Evolutionary conservation across 2,113 vertebrate species (phyloP), one percentile per base, ranked within the genome.

Genomic region (Cathartes aura): DNA sequence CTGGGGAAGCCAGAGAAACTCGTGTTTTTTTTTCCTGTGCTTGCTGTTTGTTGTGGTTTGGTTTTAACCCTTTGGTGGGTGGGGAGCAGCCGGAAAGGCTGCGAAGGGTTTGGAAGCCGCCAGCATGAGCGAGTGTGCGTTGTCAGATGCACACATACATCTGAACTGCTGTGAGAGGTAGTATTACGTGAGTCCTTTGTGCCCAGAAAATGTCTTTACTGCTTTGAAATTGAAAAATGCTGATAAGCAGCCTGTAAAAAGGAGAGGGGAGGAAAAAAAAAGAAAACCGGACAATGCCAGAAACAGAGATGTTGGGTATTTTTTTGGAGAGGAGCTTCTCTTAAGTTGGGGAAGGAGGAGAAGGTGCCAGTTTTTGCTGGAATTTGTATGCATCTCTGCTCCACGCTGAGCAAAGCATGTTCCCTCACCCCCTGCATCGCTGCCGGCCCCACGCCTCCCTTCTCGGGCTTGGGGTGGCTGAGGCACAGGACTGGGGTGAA

Each of bases 1-100:
- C 60, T 90, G 79, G 80, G 50, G 53, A 94, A 97, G 80, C 95
- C 81, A 3, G 80, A 93, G 89, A 82, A 96, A 97, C 96, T 97
- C 81, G 20, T 83, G 90, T 24, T 45, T 48, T 74, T 48, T 74
- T 36, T 10, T 21, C 40, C 58, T 56, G 76, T 72, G 82, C 67
- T 94, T 60, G 34, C 67, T 92, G 91, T 89, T 95, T 97, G 95
- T 96, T 97, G 94, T 97, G 94, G 91, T 97, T 97, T 96, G 83
- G 80, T 95, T 96, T 93, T 95, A 97, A 96, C 94, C 92, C 96
- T 93, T 90, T 71, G 62, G 9, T 62, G 71, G 34, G 38, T 3
- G 1, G 66, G 29, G 66, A 80, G 93, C 42, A 50, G 75, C 40
- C 23, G 73, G 21, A 42, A 68, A 94, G 27, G 63, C 80, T 87